Evolutionary conservation across 2,113 vertebrate species (phyloP).

Genomic region (Gambusia affinis): DNA sequence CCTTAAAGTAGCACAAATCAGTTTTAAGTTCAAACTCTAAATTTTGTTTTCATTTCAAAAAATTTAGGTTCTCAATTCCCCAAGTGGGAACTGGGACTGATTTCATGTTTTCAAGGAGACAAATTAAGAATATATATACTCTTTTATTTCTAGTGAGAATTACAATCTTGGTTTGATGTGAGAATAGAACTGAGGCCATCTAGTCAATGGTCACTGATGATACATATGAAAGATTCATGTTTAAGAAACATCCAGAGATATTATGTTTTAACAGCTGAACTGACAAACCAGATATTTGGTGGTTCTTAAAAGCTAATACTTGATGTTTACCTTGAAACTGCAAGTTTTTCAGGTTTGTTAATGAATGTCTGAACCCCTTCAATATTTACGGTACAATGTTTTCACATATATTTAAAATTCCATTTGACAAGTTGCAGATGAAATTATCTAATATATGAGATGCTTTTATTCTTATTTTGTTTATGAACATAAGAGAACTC

Average conservation of each 20-base stretch:
- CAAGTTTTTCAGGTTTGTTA: slow-evolving; percentile 7
- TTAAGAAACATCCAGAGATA: not conserved
- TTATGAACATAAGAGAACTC: slow-evolving; percentile 20
- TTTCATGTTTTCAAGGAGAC: slow-evolving; percentile 4
- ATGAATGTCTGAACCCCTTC: not conserved
- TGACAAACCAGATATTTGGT: not conserved
- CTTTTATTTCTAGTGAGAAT: not conserved
- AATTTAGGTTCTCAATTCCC: slow-evolving; percentile 33
- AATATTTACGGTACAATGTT: not conserved
- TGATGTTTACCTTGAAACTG: slow-evolving; percentile 22
- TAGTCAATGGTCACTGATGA: slow-evolving; percentile 3
- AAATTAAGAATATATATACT: slow-evolving; percentile 3
- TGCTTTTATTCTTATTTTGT: slow-evolving; percentile 31
- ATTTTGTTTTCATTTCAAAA: slow-evolving; percentile 26
- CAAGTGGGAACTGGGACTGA: slow-evolving; percentile 14
- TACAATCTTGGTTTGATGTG: slow-evolving; percentile 14
- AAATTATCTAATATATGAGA: slow-evolving; percentile 16
- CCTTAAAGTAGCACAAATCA: slow-evolving; percentile 17
- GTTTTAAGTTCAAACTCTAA: slow-evolving; percentile 1
- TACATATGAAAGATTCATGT: slow-evolving; percentile 3
- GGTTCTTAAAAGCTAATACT: slow-evolving; percentile 7
- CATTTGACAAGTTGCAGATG: slow-evolving; percentile 32
- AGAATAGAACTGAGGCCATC: slow-evolving; percentile 9
- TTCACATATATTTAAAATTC: slow-evolving; percentile 37
- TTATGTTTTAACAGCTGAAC: not conserved